Conservation (phyloP, 2,797 vertebrate genomes). For the Threskiornis aethiopicus region DNA sequence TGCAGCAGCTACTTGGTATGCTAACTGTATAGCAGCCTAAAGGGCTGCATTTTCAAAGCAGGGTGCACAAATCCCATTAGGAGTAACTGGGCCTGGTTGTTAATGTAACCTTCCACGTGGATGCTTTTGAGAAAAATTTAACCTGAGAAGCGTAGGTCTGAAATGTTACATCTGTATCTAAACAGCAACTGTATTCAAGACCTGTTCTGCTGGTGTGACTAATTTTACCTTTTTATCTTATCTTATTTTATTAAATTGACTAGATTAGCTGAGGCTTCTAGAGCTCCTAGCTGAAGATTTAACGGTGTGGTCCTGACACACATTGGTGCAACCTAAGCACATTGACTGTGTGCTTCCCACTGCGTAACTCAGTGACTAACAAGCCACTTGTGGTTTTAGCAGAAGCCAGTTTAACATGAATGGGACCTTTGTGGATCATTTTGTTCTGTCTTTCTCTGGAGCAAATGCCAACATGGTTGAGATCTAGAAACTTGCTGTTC, state of each 20-base stretch:
- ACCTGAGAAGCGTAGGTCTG: accelerated
- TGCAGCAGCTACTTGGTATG: constrained; percentile 25
- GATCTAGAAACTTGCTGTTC: constrained; percentile 58
- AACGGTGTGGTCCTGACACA: not conserved
- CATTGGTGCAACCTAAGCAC: not conserved
- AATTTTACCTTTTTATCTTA: not conserved
- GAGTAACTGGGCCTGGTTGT: not conserved
- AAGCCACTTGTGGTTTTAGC: constrained; percentile 9
- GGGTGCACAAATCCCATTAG: not conserved
- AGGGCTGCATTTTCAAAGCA: constrained; percentile 8
- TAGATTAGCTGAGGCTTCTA: not conserved
- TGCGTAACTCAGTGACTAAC: not conserved
- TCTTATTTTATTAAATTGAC: not conserved
- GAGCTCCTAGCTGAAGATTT: not conserved
- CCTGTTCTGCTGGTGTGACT: not conserved
- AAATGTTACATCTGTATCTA: not conserved
- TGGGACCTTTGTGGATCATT: constrained; percentile 31
- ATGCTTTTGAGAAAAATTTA: not conserved
- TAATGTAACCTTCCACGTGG: not conserved
- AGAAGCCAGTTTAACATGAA: constrained; percentile 28
- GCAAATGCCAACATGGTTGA: constrained; percentile 29
- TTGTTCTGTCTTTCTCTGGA: constrained; percentile 50
- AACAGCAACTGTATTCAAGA: not conserved
- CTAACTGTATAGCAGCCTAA: constrained; percentile 5
- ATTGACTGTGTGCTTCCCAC: not conserved